A percentile compares a stretch with the other conserved stretches of the same genome.
Conservation (phyloP, 2,797 vertebrate genomes). For the Otus scops region DNA sequence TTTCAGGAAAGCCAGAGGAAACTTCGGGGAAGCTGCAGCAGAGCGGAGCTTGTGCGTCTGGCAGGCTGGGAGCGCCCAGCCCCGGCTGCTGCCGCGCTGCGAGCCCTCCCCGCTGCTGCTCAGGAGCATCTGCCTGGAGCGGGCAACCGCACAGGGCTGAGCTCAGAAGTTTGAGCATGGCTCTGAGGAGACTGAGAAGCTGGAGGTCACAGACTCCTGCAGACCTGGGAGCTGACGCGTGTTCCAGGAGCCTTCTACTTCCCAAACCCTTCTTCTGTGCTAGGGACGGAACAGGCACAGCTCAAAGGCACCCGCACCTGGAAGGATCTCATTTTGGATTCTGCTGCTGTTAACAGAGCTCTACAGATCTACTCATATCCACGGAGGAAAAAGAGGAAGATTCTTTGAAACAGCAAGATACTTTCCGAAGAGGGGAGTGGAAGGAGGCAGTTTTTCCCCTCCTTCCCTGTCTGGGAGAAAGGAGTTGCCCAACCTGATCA, state of each 20-base stretch:
- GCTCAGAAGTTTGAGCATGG: slow-evolving; percentile 20
- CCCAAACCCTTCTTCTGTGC: background rate
- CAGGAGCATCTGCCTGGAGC: background rate
- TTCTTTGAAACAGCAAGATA: rapidly evolving
- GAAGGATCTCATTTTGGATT: background rate
- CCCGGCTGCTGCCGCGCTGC: background rate
- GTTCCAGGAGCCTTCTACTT: background rate
- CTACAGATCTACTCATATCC: background rate
- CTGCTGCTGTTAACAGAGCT: background rate
- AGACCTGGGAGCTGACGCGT: background rate
- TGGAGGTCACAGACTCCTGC: background rate
- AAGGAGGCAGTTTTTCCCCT: background rate
- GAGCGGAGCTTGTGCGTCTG: background rate
- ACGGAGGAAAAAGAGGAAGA: background rate
- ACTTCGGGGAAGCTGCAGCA: background rate
- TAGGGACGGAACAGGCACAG: background rate
- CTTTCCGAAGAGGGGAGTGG: background rate
- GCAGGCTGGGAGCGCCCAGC: background rate
- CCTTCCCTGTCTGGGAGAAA: background rate
- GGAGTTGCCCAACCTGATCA: slow-evolving; percentile 46
- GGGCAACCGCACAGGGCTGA: background rate
- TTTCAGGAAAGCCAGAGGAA: background rate
- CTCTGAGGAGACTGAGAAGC: background rate
- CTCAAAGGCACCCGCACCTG: background rate
- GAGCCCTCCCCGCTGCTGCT: slow-evolving; percentile 1